Evolutionary conservation across 2,888 invertebrate species (phyloP).

Genomic region (Cremastinae sp.): DNA sequence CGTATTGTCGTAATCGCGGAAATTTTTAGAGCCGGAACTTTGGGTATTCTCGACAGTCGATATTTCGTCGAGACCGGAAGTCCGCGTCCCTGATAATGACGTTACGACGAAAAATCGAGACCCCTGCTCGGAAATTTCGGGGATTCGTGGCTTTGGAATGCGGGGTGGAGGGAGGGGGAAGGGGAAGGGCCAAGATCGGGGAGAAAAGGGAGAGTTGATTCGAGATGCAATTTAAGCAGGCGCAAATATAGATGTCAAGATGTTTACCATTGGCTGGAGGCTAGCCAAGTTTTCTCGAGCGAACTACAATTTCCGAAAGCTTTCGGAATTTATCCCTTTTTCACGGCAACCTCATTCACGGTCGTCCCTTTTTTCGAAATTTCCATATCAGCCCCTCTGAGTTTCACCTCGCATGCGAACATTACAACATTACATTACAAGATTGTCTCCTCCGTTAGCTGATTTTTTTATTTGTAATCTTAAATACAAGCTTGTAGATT

Average conservation of each 20-base stretch:
- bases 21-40: neutral
- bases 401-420: conserved; percentile 18
- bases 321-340: conserved; percentile 40
- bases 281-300: conserved; percentile 74
- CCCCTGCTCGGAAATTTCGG: neutral
- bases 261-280: conserved; percentile 77
- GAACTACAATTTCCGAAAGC: conserved; percentile 43
- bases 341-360: conserved; percentile 35
- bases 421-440: too few species aligned
- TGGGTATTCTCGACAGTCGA: too few species aligned
- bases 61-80: too few species aligned
- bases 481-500: too few species aligned
- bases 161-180: conserved; percentile 27
- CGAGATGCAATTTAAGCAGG: conserved; percentile 75
- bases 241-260: conserved; percentile 77
- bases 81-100: neutral
- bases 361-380: conserved; percentile 17
- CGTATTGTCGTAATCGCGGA: conserved; percentile 11
- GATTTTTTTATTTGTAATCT: too few species aligned
- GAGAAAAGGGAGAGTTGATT: conserved; percentile 56
- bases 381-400: conserved; percentile 49
- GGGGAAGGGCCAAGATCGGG: conserved; percentile 52
- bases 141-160: conserved; percentile 27
- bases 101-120: conserved; percentile 23
- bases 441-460: too few species aligned